These are phyloP conservation scores for Phenganax stokvisi DNA, from an alignment of 92 coral and sea anemone genomes.

Conservation along the genomic window DNA sequence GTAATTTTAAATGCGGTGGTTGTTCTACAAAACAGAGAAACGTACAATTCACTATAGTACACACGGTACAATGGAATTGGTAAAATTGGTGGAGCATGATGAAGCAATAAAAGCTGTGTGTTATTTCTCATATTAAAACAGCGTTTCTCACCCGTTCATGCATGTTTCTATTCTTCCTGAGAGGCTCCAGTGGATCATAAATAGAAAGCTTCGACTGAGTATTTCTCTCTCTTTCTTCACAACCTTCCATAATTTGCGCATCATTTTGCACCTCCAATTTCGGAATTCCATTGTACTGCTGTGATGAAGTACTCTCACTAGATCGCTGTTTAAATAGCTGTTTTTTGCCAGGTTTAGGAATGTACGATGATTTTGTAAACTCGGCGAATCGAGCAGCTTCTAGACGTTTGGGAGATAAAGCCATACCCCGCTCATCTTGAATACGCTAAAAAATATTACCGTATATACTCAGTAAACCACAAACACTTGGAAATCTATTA, in stretches of 20 bases:
- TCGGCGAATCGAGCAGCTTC: slow-evolving; percentile 9
- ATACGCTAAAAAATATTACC: neutral
- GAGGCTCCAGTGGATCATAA: slow-evolving; percentile 12
- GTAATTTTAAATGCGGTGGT: neutral
- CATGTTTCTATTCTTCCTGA: slow-evolving; percentile 3
- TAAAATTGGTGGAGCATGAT: no score
- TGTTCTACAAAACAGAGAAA: no score
- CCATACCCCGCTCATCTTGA: slow-evolving; percentile 14
- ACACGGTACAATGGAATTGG: no score
- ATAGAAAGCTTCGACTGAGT: neutral
- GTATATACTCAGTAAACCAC: neutral
- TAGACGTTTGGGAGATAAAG: slow-evolving; percentile 16
- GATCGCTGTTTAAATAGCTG: neutral
- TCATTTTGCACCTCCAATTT: slow-evolving; percentile 4
- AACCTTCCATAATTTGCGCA: slow-evolving; percentile 1
- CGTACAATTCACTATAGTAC: neutral
- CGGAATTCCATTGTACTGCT: neutral
- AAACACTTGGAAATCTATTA: no score
- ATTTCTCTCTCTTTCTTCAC: neutral
- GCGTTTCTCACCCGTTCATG: slow-evolving; percentile 28
- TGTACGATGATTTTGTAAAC: slow-evolving; percentile 27
- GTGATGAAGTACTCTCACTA: neutral
- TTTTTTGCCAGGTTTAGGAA: neutral
- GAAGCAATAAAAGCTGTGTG: no score
- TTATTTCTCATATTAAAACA: neutral